phyloP scores from a whole-genome alignment of 2,888 invertebrate genomes.

The Hyposoter dolosus region DNA sequence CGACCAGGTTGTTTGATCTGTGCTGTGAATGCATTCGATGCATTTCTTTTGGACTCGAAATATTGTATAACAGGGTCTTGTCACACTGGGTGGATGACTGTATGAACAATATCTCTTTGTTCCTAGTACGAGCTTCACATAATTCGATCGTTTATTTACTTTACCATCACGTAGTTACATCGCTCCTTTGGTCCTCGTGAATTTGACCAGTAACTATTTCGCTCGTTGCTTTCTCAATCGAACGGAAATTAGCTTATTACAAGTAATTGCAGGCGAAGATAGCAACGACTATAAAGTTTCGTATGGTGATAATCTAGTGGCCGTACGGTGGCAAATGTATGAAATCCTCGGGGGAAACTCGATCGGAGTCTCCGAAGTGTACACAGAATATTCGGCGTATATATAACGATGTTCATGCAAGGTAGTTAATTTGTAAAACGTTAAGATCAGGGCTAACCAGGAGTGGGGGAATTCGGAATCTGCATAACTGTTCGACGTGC shows the following conservation, averaged over 20 bases:
- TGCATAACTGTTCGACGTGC: no score
- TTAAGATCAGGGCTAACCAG: neutral
- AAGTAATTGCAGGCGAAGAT: neutral
- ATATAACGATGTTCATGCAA: neutral
- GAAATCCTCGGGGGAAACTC: neutral
- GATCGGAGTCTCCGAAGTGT: neutral
- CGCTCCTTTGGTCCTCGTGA: no score
- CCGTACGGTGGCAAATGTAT: neutral
- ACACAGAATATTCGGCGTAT: neutral
- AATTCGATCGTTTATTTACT: neutral
- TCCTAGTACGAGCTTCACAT: neutral
- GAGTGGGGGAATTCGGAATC: neutral
- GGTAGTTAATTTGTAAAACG: neutral
- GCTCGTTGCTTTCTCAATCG: neutral
- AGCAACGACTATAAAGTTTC: neutral
- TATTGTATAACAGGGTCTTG: conserved; percentile 19
- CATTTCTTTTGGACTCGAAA: conserved; percentile 28
- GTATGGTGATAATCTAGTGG: neutral
- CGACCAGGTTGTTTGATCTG: conserved; percentile 42
- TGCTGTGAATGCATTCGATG: conserved; percentile 28
- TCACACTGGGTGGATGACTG: neutral
- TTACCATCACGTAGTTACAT: neutral
- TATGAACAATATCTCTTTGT: neutral
- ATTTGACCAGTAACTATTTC: no score
- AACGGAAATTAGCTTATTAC: neutral